Conservation (phyloP, 2,797 vertebrate species). For the Knipowitschia caucasica region DNA sequence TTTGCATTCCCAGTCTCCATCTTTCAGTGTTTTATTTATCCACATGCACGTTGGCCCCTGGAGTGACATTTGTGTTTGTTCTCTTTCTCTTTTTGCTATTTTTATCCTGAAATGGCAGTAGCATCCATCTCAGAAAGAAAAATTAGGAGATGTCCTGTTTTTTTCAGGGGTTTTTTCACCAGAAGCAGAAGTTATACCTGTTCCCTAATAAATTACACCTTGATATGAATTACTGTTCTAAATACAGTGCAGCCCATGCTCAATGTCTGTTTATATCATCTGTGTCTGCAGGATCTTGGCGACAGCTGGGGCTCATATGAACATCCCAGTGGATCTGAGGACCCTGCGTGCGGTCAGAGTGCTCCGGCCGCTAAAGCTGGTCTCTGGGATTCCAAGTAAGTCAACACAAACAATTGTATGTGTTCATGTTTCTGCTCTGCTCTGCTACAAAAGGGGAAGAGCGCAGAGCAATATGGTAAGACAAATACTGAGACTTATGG, state of each 20-base stretch:
- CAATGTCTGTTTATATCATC: too few species aligned
- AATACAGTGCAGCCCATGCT: too few species aligned
- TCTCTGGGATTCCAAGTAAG: conserved; percentile 99
- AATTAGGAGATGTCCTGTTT: background rate
- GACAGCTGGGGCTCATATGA: conserved; percentile 96
- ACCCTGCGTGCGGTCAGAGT: conserved; percentile 95
- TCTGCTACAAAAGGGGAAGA: too few species aligned
- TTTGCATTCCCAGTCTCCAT: conserved; percentile 50
- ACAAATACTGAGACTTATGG: too few species aligned
- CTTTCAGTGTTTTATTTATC: conserved; percentile 16
- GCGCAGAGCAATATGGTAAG: too few species aligned
- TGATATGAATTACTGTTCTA: conserved; percentile 1
- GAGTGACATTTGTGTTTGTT: conserved; percentile 19
- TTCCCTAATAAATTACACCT: conserved; percentile 22
- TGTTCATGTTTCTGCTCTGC: background rate
- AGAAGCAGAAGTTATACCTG: conserved; percentile 20
- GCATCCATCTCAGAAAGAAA: conserved; percentile 20
- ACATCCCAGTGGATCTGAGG: conserved; percentile 95
- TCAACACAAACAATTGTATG: conserved; percentile 16
- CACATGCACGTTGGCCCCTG: conserved; percentile 14
- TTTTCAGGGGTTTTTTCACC: too few species aligned
- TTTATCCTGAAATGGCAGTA: conserved; percentile 10
- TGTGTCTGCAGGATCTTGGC: conserved; percentile 85
- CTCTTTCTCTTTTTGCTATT: conserved; percentile 22
- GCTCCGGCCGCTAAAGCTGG: conserved; percentile 93